A percentile compares a stretch with the other conserved stretches of the same genome.
These are phyloP conservation scores for Barnardius zonarius DNA, from an alignment of 2,113 vertebrate genomes.

Conservation along the genomic window DNA sequence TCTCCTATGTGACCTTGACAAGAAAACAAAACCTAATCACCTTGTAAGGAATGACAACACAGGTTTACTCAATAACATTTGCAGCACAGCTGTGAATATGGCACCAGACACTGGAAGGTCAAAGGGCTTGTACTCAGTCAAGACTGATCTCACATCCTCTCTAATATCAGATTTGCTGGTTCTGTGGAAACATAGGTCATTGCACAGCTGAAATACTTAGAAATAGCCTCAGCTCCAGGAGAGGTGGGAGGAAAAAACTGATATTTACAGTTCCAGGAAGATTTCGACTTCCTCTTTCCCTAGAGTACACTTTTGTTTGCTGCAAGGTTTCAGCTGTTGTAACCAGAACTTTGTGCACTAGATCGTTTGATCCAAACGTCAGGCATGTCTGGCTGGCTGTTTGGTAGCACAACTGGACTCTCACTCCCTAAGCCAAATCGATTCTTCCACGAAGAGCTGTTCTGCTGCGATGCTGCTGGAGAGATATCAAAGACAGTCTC, in stretches of 20 bases:
- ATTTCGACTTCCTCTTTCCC: neutral
- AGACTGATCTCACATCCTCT: neutral
- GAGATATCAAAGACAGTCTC: constrained; percentile 85
- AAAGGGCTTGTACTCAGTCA: neutral
- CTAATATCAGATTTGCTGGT: constrained; percentile 23
- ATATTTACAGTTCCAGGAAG: constrained; percentile 32
- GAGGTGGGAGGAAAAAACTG: neutral
- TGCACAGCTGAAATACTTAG: constrained; percentile 1
- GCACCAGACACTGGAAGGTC: neutral
- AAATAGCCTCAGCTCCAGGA: constrained; percentile 20
- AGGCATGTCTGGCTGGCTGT: constrained; percentile 93
- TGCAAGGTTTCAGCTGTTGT: constrained; percentile 72
- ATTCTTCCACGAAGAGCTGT: constrained; percentile 78
- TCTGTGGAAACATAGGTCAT: constrained; percentile 9
- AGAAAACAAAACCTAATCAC: neutral
- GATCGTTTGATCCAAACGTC: constrained; percentile 96
- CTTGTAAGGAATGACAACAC: neutral
- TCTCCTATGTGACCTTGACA: neutral
- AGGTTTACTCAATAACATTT: neutral
- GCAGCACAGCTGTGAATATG: neutral
- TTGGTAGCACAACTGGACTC: constrained; percentile 87
- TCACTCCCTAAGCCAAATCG: constrained; percentile 78
- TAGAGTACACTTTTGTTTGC: neutral
- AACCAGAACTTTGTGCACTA: constrained; percentile 80
- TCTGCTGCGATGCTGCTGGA: constrained; percentile 72